Evolutionary conservation across 2,113 vertebrate genomes (phyloP).

Genomic region (Triplophysa dalaica): DNA sequence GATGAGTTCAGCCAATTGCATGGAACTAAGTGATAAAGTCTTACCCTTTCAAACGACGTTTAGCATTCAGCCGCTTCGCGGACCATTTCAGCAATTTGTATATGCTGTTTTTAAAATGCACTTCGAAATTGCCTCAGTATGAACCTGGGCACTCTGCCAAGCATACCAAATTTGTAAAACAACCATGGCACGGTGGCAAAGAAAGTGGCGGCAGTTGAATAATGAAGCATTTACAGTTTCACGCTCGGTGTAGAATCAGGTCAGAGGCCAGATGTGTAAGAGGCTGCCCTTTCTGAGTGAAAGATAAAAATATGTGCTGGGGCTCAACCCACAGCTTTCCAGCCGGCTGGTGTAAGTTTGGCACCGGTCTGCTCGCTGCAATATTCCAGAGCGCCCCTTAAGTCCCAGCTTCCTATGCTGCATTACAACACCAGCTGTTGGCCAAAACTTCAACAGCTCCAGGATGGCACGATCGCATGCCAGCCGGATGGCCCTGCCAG

Average conservation of each 20-base stretch:
- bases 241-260: too few species aligned
- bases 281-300: neutral
- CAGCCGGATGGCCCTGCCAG: neutral
- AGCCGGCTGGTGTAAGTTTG: constrained; percentile 23
- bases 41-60: constrained; percentile 14
- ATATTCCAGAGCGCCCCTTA: neutral
- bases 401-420: neutral
- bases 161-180: neutral
- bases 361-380: neutral
- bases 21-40: constrained; percentile 3
- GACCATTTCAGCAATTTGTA: neutral
- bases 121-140: neutral
- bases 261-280: neutral
- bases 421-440: neutral
- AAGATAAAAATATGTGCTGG: neutral
- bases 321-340: neutral
- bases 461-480: neutral
- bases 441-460: neutral
- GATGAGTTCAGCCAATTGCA: neutral
- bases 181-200: neutral
- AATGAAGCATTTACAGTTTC: neutral
- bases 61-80: neutral
- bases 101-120: neutral
- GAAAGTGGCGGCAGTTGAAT: neutral
- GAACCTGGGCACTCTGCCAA: neutral